phyloP scores from a whole-genome alignment of 1,140 invertebrate genomes.

The Venturia canescens region DNA sequence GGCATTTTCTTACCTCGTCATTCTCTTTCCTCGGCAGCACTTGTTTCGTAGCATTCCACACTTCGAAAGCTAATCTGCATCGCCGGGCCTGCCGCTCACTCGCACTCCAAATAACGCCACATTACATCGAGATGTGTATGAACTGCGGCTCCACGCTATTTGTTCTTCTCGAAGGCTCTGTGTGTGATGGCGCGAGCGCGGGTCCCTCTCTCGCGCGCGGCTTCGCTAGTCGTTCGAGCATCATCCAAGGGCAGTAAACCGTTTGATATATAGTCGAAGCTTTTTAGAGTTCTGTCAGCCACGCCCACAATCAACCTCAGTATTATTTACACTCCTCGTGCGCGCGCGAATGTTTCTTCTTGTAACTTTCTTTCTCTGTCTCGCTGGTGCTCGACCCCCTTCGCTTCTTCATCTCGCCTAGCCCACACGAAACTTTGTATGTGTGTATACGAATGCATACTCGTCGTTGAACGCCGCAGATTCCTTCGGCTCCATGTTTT shows the following conservation, averaged over 20 bases:
- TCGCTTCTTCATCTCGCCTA: conserved; percentile 37
- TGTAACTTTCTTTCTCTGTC: conserved; percentile 5
- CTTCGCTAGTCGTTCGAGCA: conserved; percentile 61
- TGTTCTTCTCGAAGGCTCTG: conserved; percentile 62
- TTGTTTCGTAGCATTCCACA: conserved; percentile 47
- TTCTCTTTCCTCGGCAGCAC: conserved; percentile 51
- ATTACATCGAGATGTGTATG: conserved; percentile 28
- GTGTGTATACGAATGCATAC: conserved; percentile 1
- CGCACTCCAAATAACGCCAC: conserved; percentile 14
- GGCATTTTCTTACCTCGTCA: conserved; percentile 41
- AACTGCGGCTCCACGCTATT: conserved; percentile 55
- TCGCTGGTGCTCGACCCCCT: not conserved
- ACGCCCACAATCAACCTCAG: conserved; percentile 77
- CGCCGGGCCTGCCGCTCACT: not conserved
- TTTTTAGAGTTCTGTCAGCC: conserved; percentile 78
- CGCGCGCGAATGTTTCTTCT: conserved; percentile 51
- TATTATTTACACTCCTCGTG: conserved; percentile 77
- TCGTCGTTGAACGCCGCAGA: not conserved
- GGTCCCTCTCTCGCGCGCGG: conserved; percentile 62
- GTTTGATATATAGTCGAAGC: conserved; percentile 78
- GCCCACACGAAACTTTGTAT: conserved; percentile 35
- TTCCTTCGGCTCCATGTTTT: not conserved
- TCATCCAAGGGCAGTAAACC: conserved; percentile 76
- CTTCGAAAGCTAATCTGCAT: conserved; percentile 48
- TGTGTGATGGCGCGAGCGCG: conserved; percentile 35